Base-by-base conservation (phyloP, 2,888 invertebrate species). In the Tenthredo amoena region DNA sequence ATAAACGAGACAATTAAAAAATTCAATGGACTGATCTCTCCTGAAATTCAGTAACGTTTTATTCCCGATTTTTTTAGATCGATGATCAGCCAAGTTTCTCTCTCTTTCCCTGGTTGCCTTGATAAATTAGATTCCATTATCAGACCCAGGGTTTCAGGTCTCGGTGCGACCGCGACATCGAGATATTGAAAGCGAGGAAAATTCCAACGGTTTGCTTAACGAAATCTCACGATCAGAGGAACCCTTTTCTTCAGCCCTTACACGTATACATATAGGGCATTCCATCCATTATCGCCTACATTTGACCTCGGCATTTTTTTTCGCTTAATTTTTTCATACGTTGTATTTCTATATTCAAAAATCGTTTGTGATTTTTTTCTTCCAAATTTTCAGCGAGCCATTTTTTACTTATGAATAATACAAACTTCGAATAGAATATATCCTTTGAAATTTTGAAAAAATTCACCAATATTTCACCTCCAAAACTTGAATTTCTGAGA, bases 121-220 rank as follows among this genome's bases (percentile, higher is more conserved):
- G 62, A 62, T 81, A 62, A 81, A 81, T 62, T 81, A 81, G 62
- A 58, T 81, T 81, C 40, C 26, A 62, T 37, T 21, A 58, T 62
- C 62, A 62, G 81, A n/a, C 62, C 34, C 26, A 18, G 15, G 58
- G 34, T 81, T n/a, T 62, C 12, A 34, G 26, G 37, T 40, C 34
- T 10, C 10, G 10, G 10, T 37, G 10, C 9, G 47, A 79, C 34
- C 26, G 15, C 40, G 21, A 81, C 34, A 4, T 21, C 26, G 7
- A 77, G 50, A 55, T 26, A 50, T n/a, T 40, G 37, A 62, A 81
- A 21, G 62, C 37, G 37, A n/a, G 26, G 21, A 50, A 40, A 62
- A 81, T 81, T 58, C 9, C 26, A 55, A 50, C 50, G 34, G 34
- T 34, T 47, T 50, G 34, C 72, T 21, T n/a, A 21, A 76, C 76